phyloP scores from a whole-genome alignment of 2,113 vertebrate species.

The Dendropsophus ebraccatus region DNA sequence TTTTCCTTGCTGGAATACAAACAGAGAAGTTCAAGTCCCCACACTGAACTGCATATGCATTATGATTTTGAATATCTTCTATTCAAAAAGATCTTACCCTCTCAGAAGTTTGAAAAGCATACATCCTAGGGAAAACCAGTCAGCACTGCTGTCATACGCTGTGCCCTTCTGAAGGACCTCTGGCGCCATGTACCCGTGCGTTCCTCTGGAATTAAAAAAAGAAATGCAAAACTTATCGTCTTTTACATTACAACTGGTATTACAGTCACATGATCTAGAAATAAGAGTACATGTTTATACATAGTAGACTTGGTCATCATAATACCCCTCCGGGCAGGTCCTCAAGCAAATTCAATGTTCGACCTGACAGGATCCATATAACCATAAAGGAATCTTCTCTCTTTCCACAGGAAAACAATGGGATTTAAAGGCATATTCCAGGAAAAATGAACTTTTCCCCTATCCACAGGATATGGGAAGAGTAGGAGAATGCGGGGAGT shows the following conservation, averaged over 20 bases:
- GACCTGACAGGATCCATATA: neutral
- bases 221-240: neutral
- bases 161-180: constrained; percentile 98
- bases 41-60: neutral
- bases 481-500: too few relatives aligned
- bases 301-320: neutral
- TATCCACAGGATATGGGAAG: too few relatives aligned
- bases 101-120: constrained; percentile 98
- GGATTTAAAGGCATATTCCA: too few relatives aligned
- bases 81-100: constrained; percentile 78
- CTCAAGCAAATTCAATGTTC: too few relatives aligned
- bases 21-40: neutral
- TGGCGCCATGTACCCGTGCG: constrained; percentile 98
- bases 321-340: neutral
- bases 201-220: constrained; percentile 77
- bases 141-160: constrained; percentile 95
- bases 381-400: too few relatives aligned
- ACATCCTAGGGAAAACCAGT: constrained; percentile 98
- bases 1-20: too few relatives aligned
- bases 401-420: neutral
- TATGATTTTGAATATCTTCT: neutral
- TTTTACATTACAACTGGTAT: neutral
- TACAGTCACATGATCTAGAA: neutral
- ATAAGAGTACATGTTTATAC: neutral
- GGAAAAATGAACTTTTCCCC: too few relatives aligned